Evolutionary conservation across 2,797 vertebrate species (phyloP), one percentile per base, ranked within the genome.

Genomic region (Dromococcyx pavoninus): DNA sequence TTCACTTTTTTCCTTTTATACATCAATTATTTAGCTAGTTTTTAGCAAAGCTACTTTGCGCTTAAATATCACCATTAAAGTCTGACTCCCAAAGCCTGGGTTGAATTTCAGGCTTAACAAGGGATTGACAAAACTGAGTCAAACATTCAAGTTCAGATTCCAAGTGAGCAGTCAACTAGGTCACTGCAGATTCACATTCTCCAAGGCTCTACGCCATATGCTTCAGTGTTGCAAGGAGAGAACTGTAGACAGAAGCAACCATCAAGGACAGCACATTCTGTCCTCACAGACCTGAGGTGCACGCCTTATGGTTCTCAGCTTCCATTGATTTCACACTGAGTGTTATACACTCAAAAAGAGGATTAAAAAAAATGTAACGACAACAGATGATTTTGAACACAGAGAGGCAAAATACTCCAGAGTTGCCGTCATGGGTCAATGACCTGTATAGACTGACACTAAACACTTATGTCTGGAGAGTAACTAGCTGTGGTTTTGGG

Each of bases 1-100:
- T 97, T 62, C 77, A 97, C 89, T 89, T 97, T 96, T 84, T 44
- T 46, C 67, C 93, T 97, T 97, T 97, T 91, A 96, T 96, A 96
- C 58, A 96, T 97, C 77, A 98, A 97, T 98, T 97, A 98, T 98
- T 98, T 95, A 98, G 97, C 89, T 95, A 97, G 94, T 88, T 97
- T 98, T 98, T 93, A 97, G 97, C 81, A 96, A 96, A 96, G 96
- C 93, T 94, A 95, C 93, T 80, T 97, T 98, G 84, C 97, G 97
- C 98, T 98, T 98, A 98, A 98, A 98, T 64, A 76, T 88, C 60
- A 93, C 66, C 95, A 94, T 92, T 97, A 91, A 84, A 91, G 85
- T 77, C 91, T 53, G 87, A 46, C 67, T 92, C 11, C 28, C 25
- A 88, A 81, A 91, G 48, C 83, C 54, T 89, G 88, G 32, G 24